Evolutionary conservation across 2,888 invertebrate genomes (phyloP), one percentile per base, ranked within the genome.

Genomic region (Hedya salicella): DNA sequence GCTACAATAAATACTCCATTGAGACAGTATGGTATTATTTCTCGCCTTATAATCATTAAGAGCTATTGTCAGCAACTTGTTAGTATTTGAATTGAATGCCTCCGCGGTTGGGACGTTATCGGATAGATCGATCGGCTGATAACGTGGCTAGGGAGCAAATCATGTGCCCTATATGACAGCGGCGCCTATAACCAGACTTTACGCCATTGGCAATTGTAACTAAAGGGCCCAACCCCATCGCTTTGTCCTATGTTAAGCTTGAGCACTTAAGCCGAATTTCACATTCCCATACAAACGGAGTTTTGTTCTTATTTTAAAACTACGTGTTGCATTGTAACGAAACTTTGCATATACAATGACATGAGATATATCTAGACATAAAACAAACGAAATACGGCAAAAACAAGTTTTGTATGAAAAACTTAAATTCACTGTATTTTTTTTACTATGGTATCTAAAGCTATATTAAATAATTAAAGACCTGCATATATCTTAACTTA

Each of bases 31-130:
- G 82, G 88, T 89, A 89, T 86, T 91, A 88, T 86, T 87, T 85
- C 86, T 82, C 83, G 85, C 83, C 84, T 85, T 87, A 85, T 82
- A 85, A 85, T 87, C 89, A 89, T 91, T 90, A 89, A 88, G 85
- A 83, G 83, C 84, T 84, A 89, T 88, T 89, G 89, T 89, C 86
- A 85, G 85, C 80, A 79, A 76, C 75, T 66, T 80, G 78, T 77
- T 78, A 79, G 85, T 88, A 88, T 89, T 89, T 90, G 89, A 90
- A 91, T 90, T 89, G 89, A 90, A 90, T 89, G 87, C 86, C 79
- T 81, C 85, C 77, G 80, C 79, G 79, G 79, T 75, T 80, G 79
- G 79, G 74, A 71, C 75, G 76, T 78, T 89, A 91, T 91, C 89
- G 73, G 62, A 44, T 68, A 79, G 88, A 89, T 89, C 75, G 79